Percentiles rank a stretch among this genome's conserved stretches.
These are phyloP conservation scores for Megathymus violae DNA, from an alignment of 1,140 invertebrate genomes.

Conservation along the genomic window DNA sequence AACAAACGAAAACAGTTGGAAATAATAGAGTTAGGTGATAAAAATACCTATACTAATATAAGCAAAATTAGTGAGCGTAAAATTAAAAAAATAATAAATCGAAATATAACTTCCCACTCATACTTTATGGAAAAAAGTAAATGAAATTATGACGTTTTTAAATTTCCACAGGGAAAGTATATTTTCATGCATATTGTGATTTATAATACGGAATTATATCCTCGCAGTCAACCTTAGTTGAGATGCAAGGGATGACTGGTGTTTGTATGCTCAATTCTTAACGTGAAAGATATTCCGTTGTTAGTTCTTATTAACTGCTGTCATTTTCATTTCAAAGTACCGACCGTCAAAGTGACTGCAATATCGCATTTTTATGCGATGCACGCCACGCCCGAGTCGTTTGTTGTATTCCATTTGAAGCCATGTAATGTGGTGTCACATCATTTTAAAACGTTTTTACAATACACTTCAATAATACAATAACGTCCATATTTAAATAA, in stretches of 20 bases:
- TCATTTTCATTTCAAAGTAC: slow-evolving; percentile 21
- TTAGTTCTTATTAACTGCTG: slow-evolving; percentile 14
- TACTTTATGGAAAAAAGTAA: no score
- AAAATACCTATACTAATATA: no score
- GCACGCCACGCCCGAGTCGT: slow-evolving; percentile 48
- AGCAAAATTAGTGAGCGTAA: no score
- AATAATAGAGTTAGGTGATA: no score
- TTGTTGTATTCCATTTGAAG: slow-evolving; percentile 50
- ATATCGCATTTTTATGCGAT: slow-evolving; percentile 51
- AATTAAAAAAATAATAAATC: no score
- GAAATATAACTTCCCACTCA: no score
- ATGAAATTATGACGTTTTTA: no score
- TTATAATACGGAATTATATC: neutral
- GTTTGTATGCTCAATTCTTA: neutral
- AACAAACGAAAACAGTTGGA: no score
- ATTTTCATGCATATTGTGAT: neutral
- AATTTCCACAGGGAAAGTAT: neutral
- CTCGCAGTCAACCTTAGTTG: neutral
- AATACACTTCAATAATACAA: no score
- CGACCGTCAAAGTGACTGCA: neutral
- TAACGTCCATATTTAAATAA: no score
- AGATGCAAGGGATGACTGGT: neutral
- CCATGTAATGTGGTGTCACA: slow-evolving; percentile 46
- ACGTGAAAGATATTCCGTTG: slow-evolving; percentile 16
- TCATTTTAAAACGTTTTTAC: slow-evolving; percentile 13